These are phyloP conservation scores for Drosophila quinaria DNA, from an alignment of 2,888 invertebrate species.

Conservation along the genomic window DNA sequence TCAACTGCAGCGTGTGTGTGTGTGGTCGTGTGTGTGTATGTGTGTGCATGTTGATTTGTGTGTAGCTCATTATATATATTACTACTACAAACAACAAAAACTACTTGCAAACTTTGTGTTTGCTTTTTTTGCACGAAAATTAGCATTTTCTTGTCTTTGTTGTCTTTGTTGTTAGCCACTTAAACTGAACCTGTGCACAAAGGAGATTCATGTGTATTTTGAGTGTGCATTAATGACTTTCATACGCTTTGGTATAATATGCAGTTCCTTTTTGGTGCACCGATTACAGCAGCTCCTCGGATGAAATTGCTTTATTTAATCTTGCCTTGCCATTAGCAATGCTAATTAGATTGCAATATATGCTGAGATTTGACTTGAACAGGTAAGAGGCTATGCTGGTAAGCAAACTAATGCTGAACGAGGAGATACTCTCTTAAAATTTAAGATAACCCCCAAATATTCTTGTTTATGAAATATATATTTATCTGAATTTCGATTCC, in stretches of 20 bases:
- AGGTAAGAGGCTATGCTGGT: not conserved
- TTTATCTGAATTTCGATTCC: too few species aligned
- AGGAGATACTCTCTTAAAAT: not conserved
- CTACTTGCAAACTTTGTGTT: slow-evolving; percentile 2
- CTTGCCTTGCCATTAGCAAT: slow-evolving; percentile 7
- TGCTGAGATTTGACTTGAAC: not conserved
- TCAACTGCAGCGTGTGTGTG: slow-evolving; percentile 47
- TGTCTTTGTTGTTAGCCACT: slow-evolving; percentile 18
- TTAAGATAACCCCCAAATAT: too few species aligned
- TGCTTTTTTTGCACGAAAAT: slow-evolving; percentile 25
- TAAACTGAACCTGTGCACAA: slow-evolving; percentile 15
- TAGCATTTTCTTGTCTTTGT: slow-evolving; percentile 20
- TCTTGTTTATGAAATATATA: too few species aligned
- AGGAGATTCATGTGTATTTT: not conserved
- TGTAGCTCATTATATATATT: slow-evolving; percentile 60
- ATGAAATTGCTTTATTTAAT: slow-evolving; percentile 17
- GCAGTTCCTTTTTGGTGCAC: not conserved
- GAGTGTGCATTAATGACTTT: slow-evolving; percentile 11
- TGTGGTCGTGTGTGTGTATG: slow-evolving; percentile 12
- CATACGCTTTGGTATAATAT: slow-evolving; percentile 7
- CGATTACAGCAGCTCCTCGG: slow-evolving; percentile 21
- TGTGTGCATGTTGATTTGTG: slow-evolving; percentile 20
- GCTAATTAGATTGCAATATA: slow-evolving; percentile 8
- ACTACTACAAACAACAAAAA: slow-evolving; percentile 21
- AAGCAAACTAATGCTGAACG: not conserved